Evolutionary conservation across 2,888 invertebrate species (phyloP), one percentile per base, ranked within the genome.

Genomic region (Epinotia nisella): DNA sequence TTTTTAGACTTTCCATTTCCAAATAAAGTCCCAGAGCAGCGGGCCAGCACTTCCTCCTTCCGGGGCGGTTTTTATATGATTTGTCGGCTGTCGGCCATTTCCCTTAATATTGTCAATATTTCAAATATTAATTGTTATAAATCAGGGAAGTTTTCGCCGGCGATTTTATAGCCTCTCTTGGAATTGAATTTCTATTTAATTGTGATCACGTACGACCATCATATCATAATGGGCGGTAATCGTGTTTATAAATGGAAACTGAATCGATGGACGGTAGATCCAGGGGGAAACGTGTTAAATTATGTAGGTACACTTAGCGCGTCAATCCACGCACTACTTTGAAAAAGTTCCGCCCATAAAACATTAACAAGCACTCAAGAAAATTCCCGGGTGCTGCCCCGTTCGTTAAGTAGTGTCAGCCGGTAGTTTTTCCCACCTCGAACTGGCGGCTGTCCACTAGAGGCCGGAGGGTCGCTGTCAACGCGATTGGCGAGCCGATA

Each of bases 331-430:
- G 85, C 90, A 89, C 89, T 90, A 90, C 88, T 90, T 89, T 85
- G 90, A 90, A 93, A 91, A 93, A 93, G 91, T 92, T 91, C 89
- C 91, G 87, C 92, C 93, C 90, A 93, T 93, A 89, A 93, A 93
- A 93, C 93, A 93, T 93, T 93, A 93, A 93, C 93, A 91, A 91
- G 92, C 93, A 93, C 93, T 93, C 93, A 92, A 91, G 91, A 91
- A 90, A 91, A 91, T 91, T 88, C 91, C 90, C 90, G 89, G 82
- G 87, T 84, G 83, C 85, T 89, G 88, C 85, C 88, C 89, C 86
- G 90, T 90, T 90, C 90, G 91, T 90, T 93, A 93, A 92, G 92
- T 92, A 92, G 88, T 91, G 91, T 90, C 92, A 89, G 90, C 86
- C 88, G 86, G 92, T 92, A 92, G 92, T 92, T 93, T 92, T 93